These are phyloP conservation scores for Platorchestia sp. DNA, from an alignment of 1,140 invertebrate genomes.

Conservation along the genomic window DNA sequence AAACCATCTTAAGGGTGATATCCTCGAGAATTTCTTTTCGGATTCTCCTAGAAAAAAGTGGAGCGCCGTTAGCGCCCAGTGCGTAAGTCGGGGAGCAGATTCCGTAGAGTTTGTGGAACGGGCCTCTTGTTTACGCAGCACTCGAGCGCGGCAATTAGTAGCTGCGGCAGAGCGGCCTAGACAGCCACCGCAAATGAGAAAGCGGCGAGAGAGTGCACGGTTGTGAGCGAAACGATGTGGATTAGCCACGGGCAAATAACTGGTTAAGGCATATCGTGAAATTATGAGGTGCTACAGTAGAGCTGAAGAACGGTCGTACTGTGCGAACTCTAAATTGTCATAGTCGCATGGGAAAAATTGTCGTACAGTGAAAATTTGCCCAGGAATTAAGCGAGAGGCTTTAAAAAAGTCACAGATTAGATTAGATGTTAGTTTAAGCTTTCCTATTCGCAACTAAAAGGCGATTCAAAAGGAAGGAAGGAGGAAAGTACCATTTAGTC, in stretches of 20 bases:
- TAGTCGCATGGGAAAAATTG: too few species aligned
- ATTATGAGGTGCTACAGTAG: background rate
- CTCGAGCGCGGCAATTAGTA: conserved; percentile 9
- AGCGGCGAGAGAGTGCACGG: background rate
- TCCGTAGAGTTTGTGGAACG: conserved; percentile 23
- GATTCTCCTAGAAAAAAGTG: background rate
- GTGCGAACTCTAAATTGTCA: too few species aligned
- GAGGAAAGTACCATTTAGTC: too few species aligned
- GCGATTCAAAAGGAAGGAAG: too few species aligned
- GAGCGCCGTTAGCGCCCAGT: background rate
- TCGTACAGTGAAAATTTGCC: too few species aligned
- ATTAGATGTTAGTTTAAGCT: too few species aligned
- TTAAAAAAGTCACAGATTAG: too few species aligned
- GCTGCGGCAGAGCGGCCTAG: conserved; percentile 6
- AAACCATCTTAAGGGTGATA: background rate
- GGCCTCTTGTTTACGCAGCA: background rate
- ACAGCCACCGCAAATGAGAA: background rate
- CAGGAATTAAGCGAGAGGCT: too few species aligned
- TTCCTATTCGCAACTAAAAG: too few species aligned
- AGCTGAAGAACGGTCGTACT: too few species aligned
- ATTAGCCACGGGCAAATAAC: background rate
- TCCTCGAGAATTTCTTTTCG: background rate
- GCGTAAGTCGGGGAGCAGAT: conserved; percentile 19
- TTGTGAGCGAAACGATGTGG: background rate
- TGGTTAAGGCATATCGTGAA: background rate